Percentiles rank a stretch among this genome's conserved stretches.
Conservation (phyloP, 2,113 vertebrate species). For the Oncorhynchus nerka region DNA sequence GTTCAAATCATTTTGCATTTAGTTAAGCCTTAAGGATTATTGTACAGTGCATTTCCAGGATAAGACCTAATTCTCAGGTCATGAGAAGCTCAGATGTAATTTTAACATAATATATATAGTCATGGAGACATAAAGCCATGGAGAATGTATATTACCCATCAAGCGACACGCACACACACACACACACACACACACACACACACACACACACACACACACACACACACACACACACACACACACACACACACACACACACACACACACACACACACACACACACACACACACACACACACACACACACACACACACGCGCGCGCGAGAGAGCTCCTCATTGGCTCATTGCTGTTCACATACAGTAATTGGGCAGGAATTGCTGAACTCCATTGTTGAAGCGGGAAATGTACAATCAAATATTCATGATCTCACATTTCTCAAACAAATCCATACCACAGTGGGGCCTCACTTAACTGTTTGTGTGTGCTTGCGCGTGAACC, state of each 20-base stretch:
- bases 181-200: no score
- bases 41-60: not conserved
- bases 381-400: not conserved
- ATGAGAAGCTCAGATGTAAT: not conserved
- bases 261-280: not conserved
- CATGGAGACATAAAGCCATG: no score
- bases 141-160: not conserved
- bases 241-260: no score
- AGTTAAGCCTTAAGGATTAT: constrained; percentile 3
- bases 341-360: not conserved
- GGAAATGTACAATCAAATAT: not conserved
- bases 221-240: no score
- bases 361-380: not conserved
- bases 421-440: not conserved
- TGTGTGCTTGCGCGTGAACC: no score
- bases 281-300: no score
- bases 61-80: not conserved
- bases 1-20: not conserved
- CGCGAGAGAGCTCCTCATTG: no score
- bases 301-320: no score
- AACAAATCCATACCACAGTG: not conserved
- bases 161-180: not conserved
- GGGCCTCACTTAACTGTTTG: no score
- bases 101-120: not conserved
- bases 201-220: no score